Evolutionary conservation across 2,888 invertebrate species (phyloP), one percentile per base, ranked within the genome.

Genomic region (Homarus gammarus): DNA sequence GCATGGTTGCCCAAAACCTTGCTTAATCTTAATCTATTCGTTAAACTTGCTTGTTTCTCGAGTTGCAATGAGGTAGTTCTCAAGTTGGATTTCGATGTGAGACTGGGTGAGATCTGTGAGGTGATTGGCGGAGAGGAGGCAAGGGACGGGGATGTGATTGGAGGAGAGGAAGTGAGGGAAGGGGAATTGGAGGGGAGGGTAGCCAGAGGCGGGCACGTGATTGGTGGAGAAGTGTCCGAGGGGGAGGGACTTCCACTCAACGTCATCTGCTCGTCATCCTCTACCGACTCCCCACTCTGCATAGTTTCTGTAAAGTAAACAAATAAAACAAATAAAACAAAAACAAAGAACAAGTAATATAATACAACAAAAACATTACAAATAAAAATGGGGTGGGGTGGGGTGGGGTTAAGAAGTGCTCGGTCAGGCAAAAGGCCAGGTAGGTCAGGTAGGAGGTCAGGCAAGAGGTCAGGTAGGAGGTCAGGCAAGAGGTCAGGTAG

Each of bases 41-140:
- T 44, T 27, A 85, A 49, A 64, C 75, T 85, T 27, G 64, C 85
- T 64, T 85, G 75, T 51, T 86, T 86, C 6, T 86, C 86, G 6
- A 70, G 68, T 15, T 79, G 77, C 1, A 79, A 27, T 44, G 86
- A 86, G 70, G 70, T 72, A 49, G 86, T 51, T 73, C 73, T 72
- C 33, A 79, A 70, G 86, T 84, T 86, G 22, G 78, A 79, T 36
- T 38, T 82, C 33, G 68, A 78, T 31, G 84, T 61, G 49, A 77
- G 78, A 12, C 36, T 61, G 33, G 77, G 77, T 8, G 89, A 85
- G 31, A 84, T 68, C 73, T 88, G 86, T 6, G 90, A 61, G 44
- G 90, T 89, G n/a, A 86, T 49, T 27, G 90, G 86, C 1, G 88
- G 90, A 33, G 90, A 83, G 44, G 91, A 90, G 61, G 90, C 90